Percentiles rank a stretch among this genome's conserved stretches.
Evolutionary conservation across 2,113 vertebrate genomes (phyloP).

Genomic region (Lycaon pictus): DNA sequence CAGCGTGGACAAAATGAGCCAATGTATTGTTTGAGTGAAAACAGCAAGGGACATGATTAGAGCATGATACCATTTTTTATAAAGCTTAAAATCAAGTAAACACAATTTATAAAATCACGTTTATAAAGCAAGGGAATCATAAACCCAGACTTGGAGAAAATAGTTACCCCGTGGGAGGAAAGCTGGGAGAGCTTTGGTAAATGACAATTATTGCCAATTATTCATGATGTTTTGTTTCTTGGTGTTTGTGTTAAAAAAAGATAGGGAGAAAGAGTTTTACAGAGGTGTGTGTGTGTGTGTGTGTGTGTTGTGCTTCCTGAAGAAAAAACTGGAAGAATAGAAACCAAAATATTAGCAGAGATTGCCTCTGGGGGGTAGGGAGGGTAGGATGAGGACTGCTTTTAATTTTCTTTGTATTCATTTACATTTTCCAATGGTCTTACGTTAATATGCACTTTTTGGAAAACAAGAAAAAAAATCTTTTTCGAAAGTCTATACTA

Average conservation of each 20-base stretch:
- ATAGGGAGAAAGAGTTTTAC: neutral
- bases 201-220: neutral
- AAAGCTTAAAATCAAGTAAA: constrained; percentile 16
- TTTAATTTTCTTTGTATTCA: constrained; percentile 47
- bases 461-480: constrained; percentile 9
- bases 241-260: neutral
- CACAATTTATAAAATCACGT: neutral
- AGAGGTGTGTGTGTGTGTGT: neutral
- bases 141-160: neutral
- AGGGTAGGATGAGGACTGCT: neutral
- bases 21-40: neutral
- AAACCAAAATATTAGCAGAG: constrained; percentile 25
- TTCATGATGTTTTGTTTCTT: neutral
- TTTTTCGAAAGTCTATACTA: neutral
- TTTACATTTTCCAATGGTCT: constrained; percentile 59
- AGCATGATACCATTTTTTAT: neutral
- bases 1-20: neutral
- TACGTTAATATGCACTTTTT: neutral
- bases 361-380: neutral
- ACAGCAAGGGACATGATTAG: neutral
- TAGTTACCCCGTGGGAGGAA: neutral
- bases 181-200: neutral
- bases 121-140: neutral
- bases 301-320: neutral
- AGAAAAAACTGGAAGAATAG: neutral